These are phyloP conservation scores for Syrista parreyssii DNA, from an alignment of 2,888 invertebrate species.

Conservation along the genomic window DNA sequence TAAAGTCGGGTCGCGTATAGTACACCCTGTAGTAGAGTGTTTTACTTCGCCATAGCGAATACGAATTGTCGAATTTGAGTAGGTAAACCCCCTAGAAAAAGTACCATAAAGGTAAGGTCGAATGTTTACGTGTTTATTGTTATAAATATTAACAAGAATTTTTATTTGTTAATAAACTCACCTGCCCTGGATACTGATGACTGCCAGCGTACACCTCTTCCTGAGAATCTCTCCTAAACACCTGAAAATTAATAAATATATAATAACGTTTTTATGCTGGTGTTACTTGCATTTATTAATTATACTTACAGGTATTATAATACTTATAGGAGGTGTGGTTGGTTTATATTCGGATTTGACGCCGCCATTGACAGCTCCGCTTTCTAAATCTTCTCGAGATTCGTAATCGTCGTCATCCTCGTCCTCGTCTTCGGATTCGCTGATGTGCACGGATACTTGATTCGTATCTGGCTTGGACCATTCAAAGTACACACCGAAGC, in stretches of 20 bases:
- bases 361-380: constrained; percentile 52
- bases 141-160: background rate
- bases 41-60: constrained; percentile 99
- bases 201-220: constrained; percentile 97
- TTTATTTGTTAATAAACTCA: constrained; percentile 62
- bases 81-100: constrained; percentile 90
- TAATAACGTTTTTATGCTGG: background rate
- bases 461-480: constrained; percentile 91
- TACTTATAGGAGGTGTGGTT: constrained; percentile 53
- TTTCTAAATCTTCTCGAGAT: constrained; percentile 71
- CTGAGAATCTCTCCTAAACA: constrained; percentile 96
- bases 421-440: constrained; percentile 95
- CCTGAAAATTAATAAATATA: constrained; percentile 74
- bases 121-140: background rate
- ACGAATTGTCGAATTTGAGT: constrained; percentile 99
- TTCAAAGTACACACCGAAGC: constrained; percentile 98
- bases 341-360: constrained; percentile 52
- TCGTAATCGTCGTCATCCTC: constrained; percentile 75
- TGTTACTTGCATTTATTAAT: background rate
- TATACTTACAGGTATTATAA: constrained; percentile 58
- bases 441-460: constrained; percentile 92
- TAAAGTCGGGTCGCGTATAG: constrained; percentile 78
- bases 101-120: background rate
- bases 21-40: constrained; percentile 98
- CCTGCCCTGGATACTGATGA: constrained; percentile 90